Conservation (phyloP, 2,113 vertebrate species). For the Eidolon helvum region DNA sequence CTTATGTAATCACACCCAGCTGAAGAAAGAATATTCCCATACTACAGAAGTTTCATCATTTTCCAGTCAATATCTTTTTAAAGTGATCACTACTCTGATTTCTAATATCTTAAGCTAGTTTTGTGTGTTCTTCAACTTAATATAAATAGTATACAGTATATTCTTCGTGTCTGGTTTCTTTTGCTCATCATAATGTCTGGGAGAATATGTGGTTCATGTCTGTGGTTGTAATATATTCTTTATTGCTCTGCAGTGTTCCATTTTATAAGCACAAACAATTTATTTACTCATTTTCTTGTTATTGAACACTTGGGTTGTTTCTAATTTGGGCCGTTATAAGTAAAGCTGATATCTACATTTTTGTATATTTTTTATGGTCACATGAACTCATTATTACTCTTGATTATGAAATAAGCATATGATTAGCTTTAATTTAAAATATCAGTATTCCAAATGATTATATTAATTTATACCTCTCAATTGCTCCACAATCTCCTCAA, state of each 20-base stretch:
- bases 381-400: background rate
- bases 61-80: background rate
- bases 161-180: background rate
- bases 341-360: background rate
- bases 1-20: background rate
- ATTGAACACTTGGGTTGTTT: background rate
- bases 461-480: background rate
- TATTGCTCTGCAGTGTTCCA: background rate
- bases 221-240: background rate
- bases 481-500: background rate
- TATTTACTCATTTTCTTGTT: background rate
- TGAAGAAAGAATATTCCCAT: background rate
- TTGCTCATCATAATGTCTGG: background rate
- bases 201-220: background rate
- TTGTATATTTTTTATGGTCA: background rate
- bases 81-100: background rate
- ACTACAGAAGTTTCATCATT: background rate
- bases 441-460: background rate
- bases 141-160: background rate
- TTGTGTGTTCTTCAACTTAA: background rate
- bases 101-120: background rate
- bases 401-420: background rate
- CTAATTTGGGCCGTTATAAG: background rate
- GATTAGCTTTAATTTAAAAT: background rate
- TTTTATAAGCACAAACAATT: background rate